Percentiles rank a stretch among this genome's conserved stretches.
Evolutionary conservation across 2,888 invertebrate genomes (phyloP).

Genomic region (Tetramorium bicarinatum): DNA sequence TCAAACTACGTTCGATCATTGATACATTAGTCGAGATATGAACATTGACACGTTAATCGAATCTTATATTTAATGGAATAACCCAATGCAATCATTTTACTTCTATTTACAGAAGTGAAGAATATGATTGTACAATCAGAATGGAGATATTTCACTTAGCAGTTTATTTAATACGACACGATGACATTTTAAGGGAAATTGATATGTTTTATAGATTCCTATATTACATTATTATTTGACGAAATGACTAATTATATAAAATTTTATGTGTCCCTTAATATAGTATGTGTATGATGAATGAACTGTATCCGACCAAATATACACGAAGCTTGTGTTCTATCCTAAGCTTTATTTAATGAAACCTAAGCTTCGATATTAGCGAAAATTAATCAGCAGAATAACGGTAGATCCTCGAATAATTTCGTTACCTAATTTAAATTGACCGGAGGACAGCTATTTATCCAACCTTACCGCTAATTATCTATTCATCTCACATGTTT

Average conservation of each 20-base stretch:
- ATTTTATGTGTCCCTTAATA: not conserved
- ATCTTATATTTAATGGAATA: not conserved
- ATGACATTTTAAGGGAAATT: not conserved
- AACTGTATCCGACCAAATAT: not conserved
- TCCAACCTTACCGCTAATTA: conserved; percentile 74
- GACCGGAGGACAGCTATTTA: conserved; percentile 76
- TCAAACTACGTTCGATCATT: not conserved
- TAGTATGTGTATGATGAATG: not conserved
- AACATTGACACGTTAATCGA: conserved; percentile 1
- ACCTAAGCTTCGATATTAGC: conserved; percentile 51
- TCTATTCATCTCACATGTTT: conserved; percentile 71
- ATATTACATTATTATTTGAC: conserved; percentile 4
- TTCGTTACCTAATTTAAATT: conserved; percentile 75
- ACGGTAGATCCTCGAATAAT: conserved; percentile 64
- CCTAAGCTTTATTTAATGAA: conserved; percentile 43
- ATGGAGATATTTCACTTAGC: not conserved
- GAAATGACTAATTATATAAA: not conserved
- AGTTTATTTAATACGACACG: not conserved
- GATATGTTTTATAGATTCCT: not conserved
- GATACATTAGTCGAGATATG: not conserved
- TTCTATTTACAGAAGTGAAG: not conserved
- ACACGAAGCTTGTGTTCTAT: not conserved
- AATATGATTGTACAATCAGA: not conserved
- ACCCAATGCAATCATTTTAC: not conserved
- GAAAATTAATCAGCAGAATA: conserved; percentile 60